phyloP scores from a whole-genome alignment of 2,113 vertebrate genomes.

The Chaetodon trifascialis region DNA sequence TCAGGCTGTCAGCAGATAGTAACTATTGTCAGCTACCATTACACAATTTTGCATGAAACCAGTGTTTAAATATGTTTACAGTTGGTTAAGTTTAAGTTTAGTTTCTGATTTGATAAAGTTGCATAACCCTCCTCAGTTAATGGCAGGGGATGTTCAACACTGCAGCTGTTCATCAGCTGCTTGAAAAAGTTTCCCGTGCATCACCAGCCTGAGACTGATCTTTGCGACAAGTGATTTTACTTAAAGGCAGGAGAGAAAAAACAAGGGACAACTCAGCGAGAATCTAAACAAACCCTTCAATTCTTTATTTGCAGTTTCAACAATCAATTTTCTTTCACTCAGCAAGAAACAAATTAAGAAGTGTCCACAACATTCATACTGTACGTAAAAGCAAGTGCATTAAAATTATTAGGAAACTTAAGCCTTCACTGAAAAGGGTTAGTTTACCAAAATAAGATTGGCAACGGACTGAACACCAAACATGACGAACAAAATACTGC shows the following conservation, averaged over 20 bases:
- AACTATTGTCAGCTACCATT: too few relatives aligned
- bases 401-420: conserved; percentile 34
- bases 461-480: conserved; percentile 23
- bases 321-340: conserved; percentile 23
- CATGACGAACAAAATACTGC: conserved; percentile 28
- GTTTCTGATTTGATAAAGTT: neutral
- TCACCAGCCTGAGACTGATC: neutral
- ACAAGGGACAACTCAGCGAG: neutral
- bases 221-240: neutral
- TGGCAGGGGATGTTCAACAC: too few relatives aligned
- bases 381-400: conserved; percentile 56
- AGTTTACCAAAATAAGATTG: conserved; percentile 27
- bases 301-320: conserved; percentile 49
- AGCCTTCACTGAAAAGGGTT: conserved; percentile 23
- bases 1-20: too few relatives aligned
- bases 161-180: too few relatives aligned
- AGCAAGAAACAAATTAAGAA: conserved; percentile 30
- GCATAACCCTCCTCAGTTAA: too few relatives aligned
- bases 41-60: too few relatives aligned
- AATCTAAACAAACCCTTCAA: conserved; percentile 43
- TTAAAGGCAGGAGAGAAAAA: neutral
- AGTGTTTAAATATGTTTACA: too few relatives aligned
- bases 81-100: too few relatives aligned
- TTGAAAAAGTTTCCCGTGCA: neutral
- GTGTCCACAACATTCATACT: conserved; percentile 37